Conservation (phyloP, 2,113 vertebrate genomes). For the Zeus faber region DNA sequence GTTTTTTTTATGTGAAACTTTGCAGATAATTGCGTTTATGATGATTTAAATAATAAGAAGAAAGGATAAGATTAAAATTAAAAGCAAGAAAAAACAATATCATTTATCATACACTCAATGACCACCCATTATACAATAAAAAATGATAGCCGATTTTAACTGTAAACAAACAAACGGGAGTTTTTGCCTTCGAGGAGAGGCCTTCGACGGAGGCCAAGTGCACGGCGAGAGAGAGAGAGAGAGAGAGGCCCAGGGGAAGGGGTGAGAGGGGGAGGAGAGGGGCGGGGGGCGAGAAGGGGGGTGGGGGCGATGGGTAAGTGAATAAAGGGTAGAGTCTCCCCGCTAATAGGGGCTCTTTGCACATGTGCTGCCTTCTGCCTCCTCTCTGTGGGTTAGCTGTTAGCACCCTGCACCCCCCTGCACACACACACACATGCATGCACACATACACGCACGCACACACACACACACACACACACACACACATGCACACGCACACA, state of each 20-base stretch:
- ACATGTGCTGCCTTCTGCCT: conserved; percentile 37
- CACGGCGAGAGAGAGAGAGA: neutral
- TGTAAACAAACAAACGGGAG: too few relatives aligned
- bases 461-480: neutral
- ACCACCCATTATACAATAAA: too few relatives aligned
- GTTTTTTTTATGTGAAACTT: neutral
- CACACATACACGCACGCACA: conserved; percentile 15
- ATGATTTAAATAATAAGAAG: too few relatives aligned
- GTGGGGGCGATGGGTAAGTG: conserved; percentile 3
- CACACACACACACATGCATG: conserved; percentile 6
- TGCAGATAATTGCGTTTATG: neutral
- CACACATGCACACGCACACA: neutral
- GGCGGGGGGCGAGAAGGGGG: neutral
- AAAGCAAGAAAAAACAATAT: too few relatives aligned
- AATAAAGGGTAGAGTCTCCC: conserved; percentile 60
- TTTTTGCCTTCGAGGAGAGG: too few relatives aligned
- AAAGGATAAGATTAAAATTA: too few relatives aligned
- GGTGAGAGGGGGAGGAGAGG: neutral
- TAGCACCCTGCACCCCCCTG: conserved; percentile 47
- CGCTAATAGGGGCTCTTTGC: conserved; percentile 65
- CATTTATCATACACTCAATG: too few relatives aligned
- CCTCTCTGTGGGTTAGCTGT: conserved; percentile 36
- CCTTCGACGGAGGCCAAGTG: neutral
- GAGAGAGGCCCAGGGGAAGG: neutral
- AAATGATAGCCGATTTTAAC: too few relatives aligned